phyloP scores from a whole-genome alignment of 2,797 vertebrate genomes.

The Schizopygopsis malacanthus region DNA sequence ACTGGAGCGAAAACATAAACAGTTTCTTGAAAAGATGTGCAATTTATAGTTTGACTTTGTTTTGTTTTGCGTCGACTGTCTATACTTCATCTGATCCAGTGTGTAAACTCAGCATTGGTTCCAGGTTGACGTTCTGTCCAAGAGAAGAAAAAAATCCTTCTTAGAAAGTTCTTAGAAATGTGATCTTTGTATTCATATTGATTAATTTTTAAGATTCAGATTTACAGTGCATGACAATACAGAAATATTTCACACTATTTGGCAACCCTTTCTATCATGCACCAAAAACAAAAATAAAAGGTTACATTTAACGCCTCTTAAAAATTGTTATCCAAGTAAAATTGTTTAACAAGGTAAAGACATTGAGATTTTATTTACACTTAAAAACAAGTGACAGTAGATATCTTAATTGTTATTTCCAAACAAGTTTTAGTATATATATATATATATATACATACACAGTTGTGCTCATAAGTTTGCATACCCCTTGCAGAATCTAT shows the following conservation, averaged over 20 bases:
- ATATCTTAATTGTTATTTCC: no score
- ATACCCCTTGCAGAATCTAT: no score
- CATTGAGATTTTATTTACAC: no score
- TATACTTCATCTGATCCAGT: not conserved
- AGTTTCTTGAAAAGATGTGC: not conserved
- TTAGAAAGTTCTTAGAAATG: not conserved
- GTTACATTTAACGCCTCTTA: no score
- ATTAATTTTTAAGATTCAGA: not conserved
- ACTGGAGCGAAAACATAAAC: not conserved
- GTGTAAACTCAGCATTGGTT: not conserved
- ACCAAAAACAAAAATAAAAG: no score
- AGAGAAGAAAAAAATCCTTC: not conserved
- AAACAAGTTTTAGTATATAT: no score
- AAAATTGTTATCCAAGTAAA: no score
- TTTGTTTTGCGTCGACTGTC: not conserved
- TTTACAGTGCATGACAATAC: not conserved
- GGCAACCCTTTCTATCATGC: not conserved
- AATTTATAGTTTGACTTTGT: not conserved
- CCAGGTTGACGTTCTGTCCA: not conserved
- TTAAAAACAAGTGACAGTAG: no score
- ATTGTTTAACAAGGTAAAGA: no score
- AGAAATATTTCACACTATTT: not conserved
- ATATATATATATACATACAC: no score
- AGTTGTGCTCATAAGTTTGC: no score
- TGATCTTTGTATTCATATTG: not conserved